These are phyloP conservation scores for Ambastaia sidthimunki DNA, from an alignment of 2,797 vertebrate genomes.

Conservation along the genomic window DNA sequence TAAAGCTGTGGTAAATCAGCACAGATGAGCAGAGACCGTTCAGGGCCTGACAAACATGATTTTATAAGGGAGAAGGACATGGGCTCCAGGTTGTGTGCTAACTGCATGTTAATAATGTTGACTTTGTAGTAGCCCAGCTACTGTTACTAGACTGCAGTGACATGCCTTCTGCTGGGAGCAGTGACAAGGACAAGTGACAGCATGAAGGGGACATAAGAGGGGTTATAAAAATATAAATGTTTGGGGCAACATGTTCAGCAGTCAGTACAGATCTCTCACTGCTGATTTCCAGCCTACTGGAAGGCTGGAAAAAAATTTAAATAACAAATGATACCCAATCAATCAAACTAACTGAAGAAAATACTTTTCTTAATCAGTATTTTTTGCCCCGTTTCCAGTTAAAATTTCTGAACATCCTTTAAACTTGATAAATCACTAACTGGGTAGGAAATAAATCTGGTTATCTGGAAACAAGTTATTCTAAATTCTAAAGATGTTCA, in stretches of 20 bases:
- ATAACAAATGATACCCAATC: too few species aligned
- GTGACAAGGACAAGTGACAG: constrained; percentile 4
- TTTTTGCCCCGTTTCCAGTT: too few species aligned
- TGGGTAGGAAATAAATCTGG: too few species aligned
- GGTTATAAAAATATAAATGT: constrained; percentile 1
- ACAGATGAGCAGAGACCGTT: constrained; percentile 33
- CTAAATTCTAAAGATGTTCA: too few species aligned
- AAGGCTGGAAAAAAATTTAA: background rate
- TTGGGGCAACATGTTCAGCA: background rate
- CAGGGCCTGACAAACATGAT: constrained; percentile 33
- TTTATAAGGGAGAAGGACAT: constrained; percentile 29
- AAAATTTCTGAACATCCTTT: too few species aligned
- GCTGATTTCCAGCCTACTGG: background rate
- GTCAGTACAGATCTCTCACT: background rate
- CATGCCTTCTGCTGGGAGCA: constrained; percentile 12
- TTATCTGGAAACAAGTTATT: too few species aligned
- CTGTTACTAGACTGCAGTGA: constrained; percentile 7
- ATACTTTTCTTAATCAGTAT: too few species aligned
- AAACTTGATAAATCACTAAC: too few species aligned
- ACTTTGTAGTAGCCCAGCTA: constrained; percentile 27
- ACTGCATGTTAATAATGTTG: constrained; percentile 35
- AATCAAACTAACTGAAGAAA: too few species aligned
- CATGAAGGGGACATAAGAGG: background rate
- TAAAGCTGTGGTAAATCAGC: constrained; percentile 50
- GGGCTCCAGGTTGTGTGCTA: constrained; percentile 9